phyloP scores from a whole-genome alignment of 1,140 invertebrate species.

The Frieseomelitta varia region DNA sequence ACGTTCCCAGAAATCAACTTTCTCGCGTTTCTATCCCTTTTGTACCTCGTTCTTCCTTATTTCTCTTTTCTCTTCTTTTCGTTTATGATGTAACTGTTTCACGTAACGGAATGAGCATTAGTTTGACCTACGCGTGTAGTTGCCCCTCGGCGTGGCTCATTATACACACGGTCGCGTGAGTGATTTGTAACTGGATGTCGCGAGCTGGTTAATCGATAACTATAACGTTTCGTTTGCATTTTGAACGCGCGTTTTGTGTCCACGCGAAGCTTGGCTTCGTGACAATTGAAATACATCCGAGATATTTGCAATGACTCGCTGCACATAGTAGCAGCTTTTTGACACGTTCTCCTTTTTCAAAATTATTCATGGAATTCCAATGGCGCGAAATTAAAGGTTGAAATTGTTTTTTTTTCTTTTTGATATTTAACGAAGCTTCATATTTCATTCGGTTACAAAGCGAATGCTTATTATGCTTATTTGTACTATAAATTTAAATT shows the following conservation, averaged over 20 bases:
- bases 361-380: too few relatives aligned
- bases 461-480: too few relatives aligned
- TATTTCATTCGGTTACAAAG: too few relatives aligned
- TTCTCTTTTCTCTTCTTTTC: background rate
- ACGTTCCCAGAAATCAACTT: background rate
- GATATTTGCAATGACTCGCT: too few relatives aligned
- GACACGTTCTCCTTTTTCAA: too few relatives aligned
- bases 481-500: too few relatives aligned
- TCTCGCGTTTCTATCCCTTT: background rate
- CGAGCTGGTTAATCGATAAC: conserved; percentile 13
- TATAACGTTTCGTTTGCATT: conserved; percentile 3
- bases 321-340: too few relatives aligned
- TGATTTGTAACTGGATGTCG: conserved; percentile 7
- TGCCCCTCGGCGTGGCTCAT: background rate
- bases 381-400: too few relatives aligned
- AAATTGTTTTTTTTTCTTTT: too few relatives aligned
- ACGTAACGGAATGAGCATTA: conserved; percentile 14
- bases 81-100: background rate
- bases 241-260: background rate
- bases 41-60: background rate
- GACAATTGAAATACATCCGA: background rate
- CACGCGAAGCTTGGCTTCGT: background rate
- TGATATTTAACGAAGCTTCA: too few relatives aligned
- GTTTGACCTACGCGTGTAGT: background rate
- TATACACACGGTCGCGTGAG: conserved; percentile 8